Percentiles rank a stretch among this genome's conserved stretches.
These are phyloP conservation scores for Eulemur rufifrons DNA, from an alignment of 2,113 vertebrate genomes.

Conservation along the genomic window DNA sequence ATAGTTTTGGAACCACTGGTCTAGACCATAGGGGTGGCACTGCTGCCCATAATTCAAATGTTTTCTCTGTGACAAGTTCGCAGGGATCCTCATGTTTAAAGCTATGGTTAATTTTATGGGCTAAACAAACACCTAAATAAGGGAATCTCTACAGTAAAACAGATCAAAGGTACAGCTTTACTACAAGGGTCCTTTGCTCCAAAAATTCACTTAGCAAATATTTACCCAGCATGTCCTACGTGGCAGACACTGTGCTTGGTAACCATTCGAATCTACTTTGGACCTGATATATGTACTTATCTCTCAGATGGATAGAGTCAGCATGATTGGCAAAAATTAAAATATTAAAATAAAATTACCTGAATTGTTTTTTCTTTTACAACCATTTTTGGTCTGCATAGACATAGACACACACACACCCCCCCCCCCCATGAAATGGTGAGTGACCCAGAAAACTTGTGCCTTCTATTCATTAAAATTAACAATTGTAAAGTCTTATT, in stretches of 20 bases:
- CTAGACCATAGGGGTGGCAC: background rate
- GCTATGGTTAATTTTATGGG: background rate
- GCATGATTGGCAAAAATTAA: background rate
- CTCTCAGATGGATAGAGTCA: background rate
- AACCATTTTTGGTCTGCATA: background rate
- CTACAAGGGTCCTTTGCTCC: background rate
- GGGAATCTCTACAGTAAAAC: background rate
- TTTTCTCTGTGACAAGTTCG: background rate
- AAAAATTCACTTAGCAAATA: background rate
- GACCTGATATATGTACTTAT: background rate
- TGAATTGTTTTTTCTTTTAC: background rate
- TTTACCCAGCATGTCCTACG: background rate
- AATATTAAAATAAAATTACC: background rate
- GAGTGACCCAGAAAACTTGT: background rate
- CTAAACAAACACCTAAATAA: background rate
- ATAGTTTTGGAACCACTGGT: background rate
- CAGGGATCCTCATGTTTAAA: background rate
- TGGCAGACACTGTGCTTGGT: too few species aligned
- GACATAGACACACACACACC: background rate
- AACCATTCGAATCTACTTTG: background rate
- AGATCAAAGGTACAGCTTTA: background rate
- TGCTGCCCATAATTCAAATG: background rate
- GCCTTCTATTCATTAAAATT: background rate
- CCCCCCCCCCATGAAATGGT: background rate
- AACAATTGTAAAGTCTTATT: background rate